These are phyloP conservation scores for Gryon sp. DNA, from an alignment of 1,140 invertebrate genomes.

Conservation along the genomic window DNA sequence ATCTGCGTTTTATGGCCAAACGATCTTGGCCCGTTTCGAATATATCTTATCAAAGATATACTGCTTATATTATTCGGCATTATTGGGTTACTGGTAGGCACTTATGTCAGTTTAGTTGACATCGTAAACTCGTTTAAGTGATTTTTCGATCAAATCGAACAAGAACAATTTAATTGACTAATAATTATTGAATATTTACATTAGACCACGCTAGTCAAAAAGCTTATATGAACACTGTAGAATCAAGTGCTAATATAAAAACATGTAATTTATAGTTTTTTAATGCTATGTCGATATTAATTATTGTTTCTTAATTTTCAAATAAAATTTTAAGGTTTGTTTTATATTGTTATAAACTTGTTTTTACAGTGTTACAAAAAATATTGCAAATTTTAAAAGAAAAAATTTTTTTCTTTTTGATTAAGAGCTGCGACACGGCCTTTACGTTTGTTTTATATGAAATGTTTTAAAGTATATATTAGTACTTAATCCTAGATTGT, in stretches of 20 bases:
- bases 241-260: too few relatives aligned
- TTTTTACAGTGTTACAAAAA: too few relatives aligned
- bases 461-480: slow-evolving; percentile 22
- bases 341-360: too few relatives aligned
- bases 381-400: too few relatives aligned
- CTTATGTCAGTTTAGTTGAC: slow-evolving; percentile 82
- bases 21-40: slow-evolving; percentile 76
- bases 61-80: slow-evolving; percentile 85
- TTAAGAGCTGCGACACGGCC: too few relatives aligned
- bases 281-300: background rate
- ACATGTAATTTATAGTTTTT: background rate
- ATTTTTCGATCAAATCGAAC: slow-evolving; percentile 7
- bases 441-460: background rate
- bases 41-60: slow-evolving; percentile 84
- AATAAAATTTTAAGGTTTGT: too few relatives aligned
- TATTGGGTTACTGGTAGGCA: slow-evolving; percentile 85
- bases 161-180: too few relatives aligned
- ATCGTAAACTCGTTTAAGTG: slow-evolving; percentile 51
- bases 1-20: slow-evolving; percentile 83
- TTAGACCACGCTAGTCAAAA: slow-evolving; percentile 37
- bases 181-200: slow-evolving; percentile 12
- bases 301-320: too few relatives aligned
- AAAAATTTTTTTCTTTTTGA: background rate
- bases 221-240: too few relatives aligned
- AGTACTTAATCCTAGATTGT: slow-evolving; percentile 36